Conservation (phyloP, 2,888 invertebrate species). For the Cephus rjabovi region DNA sequence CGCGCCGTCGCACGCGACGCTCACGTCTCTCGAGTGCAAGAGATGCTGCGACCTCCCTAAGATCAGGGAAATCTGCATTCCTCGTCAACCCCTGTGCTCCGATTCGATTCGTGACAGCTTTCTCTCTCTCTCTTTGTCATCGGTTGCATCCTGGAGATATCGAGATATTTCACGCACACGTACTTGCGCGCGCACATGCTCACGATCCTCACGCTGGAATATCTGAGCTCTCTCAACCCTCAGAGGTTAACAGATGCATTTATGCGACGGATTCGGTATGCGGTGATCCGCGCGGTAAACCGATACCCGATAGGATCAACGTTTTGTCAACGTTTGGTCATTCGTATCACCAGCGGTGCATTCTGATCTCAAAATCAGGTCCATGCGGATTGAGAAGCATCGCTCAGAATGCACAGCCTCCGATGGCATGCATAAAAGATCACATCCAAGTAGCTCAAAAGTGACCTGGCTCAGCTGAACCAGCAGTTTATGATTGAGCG, state of each 20-base stretch:
- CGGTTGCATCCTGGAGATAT: too few species aligned
- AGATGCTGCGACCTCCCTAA: too few species aligned
- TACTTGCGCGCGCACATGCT: not conserved
- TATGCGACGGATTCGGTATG: constrained; percentile 54
- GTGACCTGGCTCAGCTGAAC: too few species aligned
- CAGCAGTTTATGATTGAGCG: too few species aligned
- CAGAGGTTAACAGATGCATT: constrained; percentile 47
- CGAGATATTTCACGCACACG: not conserved
- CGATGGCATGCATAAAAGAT: constrained; percentile 3
- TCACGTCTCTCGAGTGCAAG: too few species aligned
- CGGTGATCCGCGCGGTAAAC: constrained; percentile 49
- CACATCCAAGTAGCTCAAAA: not conserved
- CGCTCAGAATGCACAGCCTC: not conserved
- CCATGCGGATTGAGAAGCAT: not conserved
- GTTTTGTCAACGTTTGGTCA: constrained; percentile 53
- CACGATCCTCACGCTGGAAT: too few species aligned
- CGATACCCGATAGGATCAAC: constrained; percentile 52
- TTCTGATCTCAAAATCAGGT: constrained; percentile 46
- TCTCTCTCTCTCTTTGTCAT: too few species aligned
- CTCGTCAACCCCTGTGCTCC: too few species aligned
- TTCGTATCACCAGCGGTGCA: constrained; percentile 52
- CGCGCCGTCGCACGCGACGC: not conserved
- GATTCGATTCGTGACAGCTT: too few species aligned
- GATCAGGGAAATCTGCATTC: too few species aligned
- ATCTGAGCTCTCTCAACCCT: not conserved